Evolutionary conservation across 2,797 vertebrate genomes (phyloP).

Genomic region (Lepilemur ruficaudatus): DNA sequence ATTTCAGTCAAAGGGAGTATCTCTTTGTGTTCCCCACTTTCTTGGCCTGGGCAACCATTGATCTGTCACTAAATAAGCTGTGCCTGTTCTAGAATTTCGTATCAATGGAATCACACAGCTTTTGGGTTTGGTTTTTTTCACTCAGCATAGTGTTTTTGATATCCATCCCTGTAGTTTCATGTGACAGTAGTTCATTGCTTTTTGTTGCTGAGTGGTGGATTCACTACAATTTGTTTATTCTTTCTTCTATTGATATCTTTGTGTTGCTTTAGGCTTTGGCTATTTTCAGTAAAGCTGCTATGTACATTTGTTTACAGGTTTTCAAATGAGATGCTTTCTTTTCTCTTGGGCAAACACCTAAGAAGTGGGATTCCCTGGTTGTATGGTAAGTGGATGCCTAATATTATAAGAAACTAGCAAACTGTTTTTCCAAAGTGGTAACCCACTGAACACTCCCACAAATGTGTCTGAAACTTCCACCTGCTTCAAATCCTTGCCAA

Average conservation of each 20-base stretch:
- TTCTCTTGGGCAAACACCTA: slow-evolving; percentile 11
- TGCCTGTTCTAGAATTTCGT: background rate
- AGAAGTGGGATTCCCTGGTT: background rate
- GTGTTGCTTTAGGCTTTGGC: background rate
- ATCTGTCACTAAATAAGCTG: background rate
- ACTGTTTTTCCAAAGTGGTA: background rate
- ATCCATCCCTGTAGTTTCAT: background rate
- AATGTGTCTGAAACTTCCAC: background rate
- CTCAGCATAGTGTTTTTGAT: background rate
- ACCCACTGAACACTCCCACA: background rate
- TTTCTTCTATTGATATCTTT: background rate
- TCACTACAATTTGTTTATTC: background rate
- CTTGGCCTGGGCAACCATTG: background rate
- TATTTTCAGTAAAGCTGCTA: background rate
- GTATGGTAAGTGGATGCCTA: background rate
- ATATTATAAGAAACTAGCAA: background rate
- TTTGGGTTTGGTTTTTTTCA: background rate
- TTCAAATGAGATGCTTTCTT: slow-evolving; percentile 7
- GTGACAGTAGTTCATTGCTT: background rate
- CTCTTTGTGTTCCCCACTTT: background rate
- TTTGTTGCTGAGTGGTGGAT: background rate
- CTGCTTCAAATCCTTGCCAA: background rate
- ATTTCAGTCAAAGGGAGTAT: background rate
- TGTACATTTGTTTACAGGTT: background rate
- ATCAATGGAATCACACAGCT: background rate